Base-by-base conservation (phyloP, 2,113 vertebrate genomes). In the Larimichthys polyactis region DNA sequence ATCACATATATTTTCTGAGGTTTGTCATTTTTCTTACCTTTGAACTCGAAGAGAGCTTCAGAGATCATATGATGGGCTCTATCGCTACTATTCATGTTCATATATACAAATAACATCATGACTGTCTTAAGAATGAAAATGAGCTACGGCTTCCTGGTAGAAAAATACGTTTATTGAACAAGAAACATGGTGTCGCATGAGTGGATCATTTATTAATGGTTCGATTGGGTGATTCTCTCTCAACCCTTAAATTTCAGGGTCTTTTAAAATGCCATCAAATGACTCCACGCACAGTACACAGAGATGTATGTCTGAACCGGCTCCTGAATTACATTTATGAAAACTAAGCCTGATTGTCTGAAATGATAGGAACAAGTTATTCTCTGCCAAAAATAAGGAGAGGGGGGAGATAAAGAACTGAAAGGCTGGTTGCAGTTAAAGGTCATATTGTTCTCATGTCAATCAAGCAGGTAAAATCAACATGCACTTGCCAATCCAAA, bases 141-240 rank as follows among this genome's bases (percentile, higher is more conserved):
- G 87, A 92, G 87, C 87, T 89, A 92, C 86, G 85, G 84, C 87
- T 93, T 95, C 91, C 95, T 95, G 95, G 95, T 96, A 97, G 94
- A 97, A 98, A 98, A 98, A 97, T 95, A 97, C 83, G 92, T 97
- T 98, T 97, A 98, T 97, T 98, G 93, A 95, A 94, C 83, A 94
- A 94, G 87, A 95, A 93, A 95, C 89, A 91, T 91, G 91, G 86
- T 79, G 73, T 93, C 86, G 90, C 88, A 91, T 88, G 87, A 92
- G 87, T 92, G 87, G 95, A 88, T 83, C 88, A 81, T 94, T 93
- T 94, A 95, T 93, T 94, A 81, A 84, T 44, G 66, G n/a, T 79
- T 89, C 6, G 40, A 88, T 87, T 69, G 62, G 43, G 85, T 87
- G 89, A 86, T 81, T 81, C 64, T 57, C 65, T 79, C 75, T 85